A percentile compares a stretch with the other conserved stretches of the same genome.
phyloP scores from a whole-genome alignment of 1,140 invertebrate genomes.

The Aphis craccivora region DNA sequence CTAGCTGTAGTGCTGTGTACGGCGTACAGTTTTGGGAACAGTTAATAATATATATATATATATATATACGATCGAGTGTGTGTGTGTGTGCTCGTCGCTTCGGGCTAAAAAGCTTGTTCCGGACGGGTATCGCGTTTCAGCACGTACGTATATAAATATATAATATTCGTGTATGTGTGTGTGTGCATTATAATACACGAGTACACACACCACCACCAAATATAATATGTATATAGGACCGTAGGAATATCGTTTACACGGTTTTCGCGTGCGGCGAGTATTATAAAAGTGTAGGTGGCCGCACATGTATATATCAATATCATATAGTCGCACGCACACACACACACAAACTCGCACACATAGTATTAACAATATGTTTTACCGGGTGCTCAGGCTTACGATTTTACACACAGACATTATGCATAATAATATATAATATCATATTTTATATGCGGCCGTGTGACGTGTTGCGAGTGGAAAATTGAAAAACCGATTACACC shows the following conservation, averaged over 20 bases:
- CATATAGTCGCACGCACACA: neutral
- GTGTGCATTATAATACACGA: neutral
- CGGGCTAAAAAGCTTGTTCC: slow-evolving; percentile 43
- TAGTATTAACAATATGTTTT: no score
- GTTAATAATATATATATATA: neutral
- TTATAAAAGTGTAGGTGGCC: slow-evolving; percentile 35
- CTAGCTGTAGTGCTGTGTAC: neutral
- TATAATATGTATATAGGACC: neutral
- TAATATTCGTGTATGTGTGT: neutral
- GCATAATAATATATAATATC: no score
- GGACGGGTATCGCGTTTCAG: slow-evolving; percentile 40
- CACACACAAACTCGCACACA: neutral
- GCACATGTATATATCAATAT: neutral
- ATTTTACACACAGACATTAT: no score
- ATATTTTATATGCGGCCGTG: no score
- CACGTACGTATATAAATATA: neutral
- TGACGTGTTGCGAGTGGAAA: no score
- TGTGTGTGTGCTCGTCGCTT: neutral
- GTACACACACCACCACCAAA: neutral
- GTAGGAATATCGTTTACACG: slow-evolving; percentile 26
- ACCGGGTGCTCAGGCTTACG: no score
- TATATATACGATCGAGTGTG: neutral
- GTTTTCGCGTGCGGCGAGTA: slow-evolving; percentile 28
- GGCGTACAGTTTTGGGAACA: neutral
- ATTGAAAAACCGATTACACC: neutral